Percentiles rank a stretch among this genome's conserved stretches.
These are phyloP conservation scores for Eristalis pertinax DNA, from an alignment of 2,888 invertebrate genomes.

Conservation along the genomic window DNA sequence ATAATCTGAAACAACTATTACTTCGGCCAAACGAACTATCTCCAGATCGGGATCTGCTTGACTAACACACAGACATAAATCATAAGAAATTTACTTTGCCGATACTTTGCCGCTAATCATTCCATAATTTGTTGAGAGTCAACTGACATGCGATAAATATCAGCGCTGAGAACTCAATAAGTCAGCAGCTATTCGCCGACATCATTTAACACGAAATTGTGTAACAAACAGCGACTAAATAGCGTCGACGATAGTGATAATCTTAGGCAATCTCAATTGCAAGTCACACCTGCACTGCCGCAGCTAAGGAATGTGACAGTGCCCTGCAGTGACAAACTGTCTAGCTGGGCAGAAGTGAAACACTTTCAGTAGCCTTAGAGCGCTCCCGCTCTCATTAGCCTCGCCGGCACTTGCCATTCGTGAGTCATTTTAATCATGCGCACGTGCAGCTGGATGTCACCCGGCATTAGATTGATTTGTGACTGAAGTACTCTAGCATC, in stretches of 20 bases:
- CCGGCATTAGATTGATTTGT: conserved; percentile 31
- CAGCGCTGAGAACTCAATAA: neutral
- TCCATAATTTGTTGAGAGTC: neutral
- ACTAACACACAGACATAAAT: no score
- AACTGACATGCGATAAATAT: neutral
- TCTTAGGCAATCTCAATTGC: neutral
- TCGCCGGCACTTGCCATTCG: neutral
- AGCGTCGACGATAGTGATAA: neutral
- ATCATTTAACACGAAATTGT: neutral
- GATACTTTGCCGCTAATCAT: no score
- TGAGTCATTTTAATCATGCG: conserved; percentile 10
- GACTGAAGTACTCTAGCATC: conserved; percentile 20
- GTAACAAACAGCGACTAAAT: neutral
- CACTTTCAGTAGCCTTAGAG: neutral
- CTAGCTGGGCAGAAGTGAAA: neutral
- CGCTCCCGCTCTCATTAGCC: neutral
- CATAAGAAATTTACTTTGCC: no score
- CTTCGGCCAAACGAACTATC: no score
- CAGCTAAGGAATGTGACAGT: neutral
- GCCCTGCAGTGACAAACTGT: neutral
- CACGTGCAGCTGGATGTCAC: conserved; percentile 48
- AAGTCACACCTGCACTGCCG: neutral
- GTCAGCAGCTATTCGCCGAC: neutral
- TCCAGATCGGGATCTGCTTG: no score
- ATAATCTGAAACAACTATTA: no score